These are phyloP conservation scores for Trichonephila clavipes DNA, from an alignment of 1,140 invertebrate species.

Conservation along the genomic window DNA sequence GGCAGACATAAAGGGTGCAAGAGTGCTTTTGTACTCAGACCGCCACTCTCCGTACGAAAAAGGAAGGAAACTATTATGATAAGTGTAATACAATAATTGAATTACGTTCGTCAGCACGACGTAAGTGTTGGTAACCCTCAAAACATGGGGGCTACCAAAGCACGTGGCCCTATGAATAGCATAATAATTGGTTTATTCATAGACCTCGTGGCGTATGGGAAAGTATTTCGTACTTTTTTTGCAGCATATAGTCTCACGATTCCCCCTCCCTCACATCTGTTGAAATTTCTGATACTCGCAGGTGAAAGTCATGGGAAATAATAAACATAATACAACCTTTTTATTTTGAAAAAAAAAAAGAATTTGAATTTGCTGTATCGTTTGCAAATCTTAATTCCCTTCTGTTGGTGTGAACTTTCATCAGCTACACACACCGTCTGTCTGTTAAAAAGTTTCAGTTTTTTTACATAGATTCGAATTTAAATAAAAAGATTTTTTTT, in stretches of 20 bases:
- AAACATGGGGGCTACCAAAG: slow-evolving; percentile 40
- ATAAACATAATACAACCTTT: background rate
- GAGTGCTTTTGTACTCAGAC: background rate
- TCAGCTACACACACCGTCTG: background rate
- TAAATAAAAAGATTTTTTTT: too few relatives aligned
- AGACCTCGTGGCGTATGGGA: slow-evolving; percentile 63
- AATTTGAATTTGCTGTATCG: background rate
- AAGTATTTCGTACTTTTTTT: slow-evolving; percentile 16
- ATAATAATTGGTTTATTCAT: slow-evolving; percentile 70
- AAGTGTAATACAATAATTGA: slow-evolving; percentile 25
- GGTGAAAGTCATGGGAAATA: slow-evolving; percentile 9
- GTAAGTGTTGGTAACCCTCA: background rate
- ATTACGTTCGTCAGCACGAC: background rate
- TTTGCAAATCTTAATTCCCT: background rate
- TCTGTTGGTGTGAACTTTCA: background rate
- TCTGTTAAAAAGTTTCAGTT: background rate
- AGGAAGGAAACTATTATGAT: slow-evolving; percentile 53
- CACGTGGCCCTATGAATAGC: slow-evolving; percentile 66
- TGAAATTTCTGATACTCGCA: slow-evolving; percentile 10
- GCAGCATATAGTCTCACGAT: background rate
- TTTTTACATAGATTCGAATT: background rate
- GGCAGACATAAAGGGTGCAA: background rate
- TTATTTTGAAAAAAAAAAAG: background rate
- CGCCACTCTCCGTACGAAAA: background rate
- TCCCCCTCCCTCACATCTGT: slow-evolving; percentile 52